Base-by-base conservation (phyloP, 2,888 invertebrate species). In the Furcula furcula region DNA sequence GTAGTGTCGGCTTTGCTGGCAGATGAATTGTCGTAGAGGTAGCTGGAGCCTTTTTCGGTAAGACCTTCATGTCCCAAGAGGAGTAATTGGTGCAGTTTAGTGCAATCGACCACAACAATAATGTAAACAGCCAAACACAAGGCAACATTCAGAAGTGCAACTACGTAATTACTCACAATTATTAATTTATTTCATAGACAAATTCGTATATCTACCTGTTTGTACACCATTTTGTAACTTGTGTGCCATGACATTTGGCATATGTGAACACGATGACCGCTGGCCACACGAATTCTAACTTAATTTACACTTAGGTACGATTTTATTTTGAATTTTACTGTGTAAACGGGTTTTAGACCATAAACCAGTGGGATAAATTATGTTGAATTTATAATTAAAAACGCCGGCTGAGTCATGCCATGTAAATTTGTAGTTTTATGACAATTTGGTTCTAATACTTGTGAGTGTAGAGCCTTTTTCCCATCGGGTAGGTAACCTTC, bases 241-340 rank as follows among this genome's bases (percentile, higher is more conserved):
- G 57, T 33, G 39, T 15, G 34, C 57, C 57, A 10, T 55, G 55
- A 55, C 55, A 55, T 55, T 55, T 55, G 21, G 29, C 50, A 36
- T 45, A 50, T 31, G 46, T 55, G 54, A 36, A 39, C 38, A 52
- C 40, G 36, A 36, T 40, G 36, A 39, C 25, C 28, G 21, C 14
- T 23, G 23, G 23, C 39, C 29, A 41, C 27, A 25, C 22, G 20
- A 49, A 32, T 36, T 34, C 20, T 40, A 29, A 36, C 46, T 46
- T 36, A 48, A 55, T 29, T 16, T 7, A 6, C 2, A 4, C 10
- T 4, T 4, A 0, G 1, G 14, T 52, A 55, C 39, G 36, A 48
- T 27, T 16, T 33, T 47, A 10, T 25, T 18, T 45, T 26, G n/a
- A 6, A 23, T 21, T 5, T 15, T 16, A 29, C 35, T 37, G 7